A percentile compares a stretch with the other conserved stretches of the same genome.
Conservation (phyloP, 2,797 vertebrate genomes). For the Chromobotia macracanthus region DNA sequence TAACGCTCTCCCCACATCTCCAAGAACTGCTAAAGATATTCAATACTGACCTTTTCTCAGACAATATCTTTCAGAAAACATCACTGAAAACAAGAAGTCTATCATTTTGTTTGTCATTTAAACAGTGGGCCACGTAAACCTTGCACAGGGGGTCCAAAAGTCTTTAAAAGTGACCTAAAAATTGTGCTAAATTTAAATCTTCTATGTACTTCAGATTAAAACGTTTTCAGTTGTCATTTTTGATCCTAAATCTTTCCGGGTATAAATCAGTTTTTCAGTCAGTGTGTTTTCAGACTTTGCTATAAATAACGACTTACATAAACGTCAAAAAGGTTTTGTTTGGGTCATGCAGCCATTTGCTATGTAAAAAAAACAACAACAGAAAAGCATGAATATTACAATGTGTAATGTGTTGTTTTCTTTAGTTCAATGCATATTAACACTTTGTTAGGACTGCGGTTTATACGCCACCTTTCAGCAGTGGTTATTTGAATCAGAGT, state of each 20-base stretch:
- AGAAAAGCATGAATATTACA: slow-evolving; percentile 12
- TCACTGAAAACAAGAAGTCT: too few species aligned
- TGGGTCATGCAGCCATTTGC: not conserved
- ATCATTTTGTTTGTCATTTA: too few species aligned
- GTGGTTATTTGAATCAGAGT: too few species aligned
- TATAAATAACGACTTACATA: slow-evolving; percentile 12
- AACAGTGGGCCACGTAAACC: too few species aligned
- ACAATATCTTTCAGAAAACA: too few species aligned
- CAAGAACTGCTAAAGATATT: too few species aligned
- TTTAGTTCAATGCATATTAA: slow-evolving; percentile 36
- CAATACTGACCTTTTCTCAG: too few species aligned
- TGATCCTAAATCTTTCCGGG: not conserved
- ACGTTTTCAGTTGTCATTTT: not conserved
- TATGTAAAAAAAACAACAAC: not conserved
- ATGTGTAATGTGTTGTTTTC: slow-evolving; percentile 1
- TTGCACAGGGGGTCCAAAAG: too few species aligned
- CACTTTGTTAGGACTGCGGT: not conserved
- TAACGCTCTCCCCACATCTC: too few species aligned
- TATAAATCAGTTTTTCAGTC: not conserved
- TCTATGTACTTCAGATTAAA: not conserved
- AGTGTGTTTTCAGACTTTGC: not conserved
- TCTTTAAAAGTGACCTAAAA: not conserved
- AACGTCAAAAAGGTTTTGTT: slow-evolving; percentile 39
- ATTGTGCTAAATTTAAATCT: not conserved
- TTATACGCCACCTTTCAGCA: slow-evolving; percentile 34